phyloP scores from a whole-genome alignment of 1,140 invertebrate species.

The Armadillidium nasatum region DNA sequence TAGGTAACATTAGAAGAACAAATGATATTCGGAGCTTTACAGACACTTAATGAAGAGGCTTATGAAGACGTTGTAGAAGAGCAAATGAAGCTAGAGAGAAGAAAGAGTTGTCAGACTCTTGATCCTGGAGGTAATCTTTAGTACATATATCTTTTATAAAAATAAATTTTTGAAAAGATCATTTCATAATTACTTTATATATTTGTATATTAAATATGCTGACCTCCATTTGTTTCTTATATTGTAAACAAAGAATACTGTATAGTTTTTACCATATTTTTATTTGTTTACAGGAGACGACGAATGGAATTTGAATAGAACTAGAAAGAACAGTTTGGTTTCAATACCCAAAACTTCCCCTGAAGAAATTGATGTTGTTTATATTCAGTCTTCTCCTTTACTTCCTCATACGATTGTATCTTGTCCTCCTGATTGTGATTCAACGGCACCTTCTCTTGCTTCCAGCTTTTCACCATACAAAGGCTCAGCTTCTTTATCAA shows the following conservation, averaged over 20 bases:
- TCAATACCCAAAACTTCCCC: not conserved
- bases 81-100: constrained; percentile 32
- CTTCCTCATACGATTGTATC: constrained; percentile 36
- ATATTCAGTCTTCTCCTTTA: constrained; percentile 42
- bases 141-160: not conserved
- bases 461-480: constrained; percentile 41
- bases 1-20: constrained; percentile 88
- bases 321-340: too few relatives aligned
- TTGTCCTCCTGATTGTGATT: constrained; percentile 29
- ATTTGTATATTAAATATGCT: too few relatives aligned
- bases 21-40: constrained; percentile 86
- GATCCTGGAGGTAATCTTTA: not conserved
- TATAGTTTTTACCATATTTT: too few relatives aligned
- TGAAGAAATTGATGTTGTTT: constrained; percentile 41
- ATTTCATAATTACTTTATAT: too few relatives aligned
- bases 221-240: too few relatives aligned
- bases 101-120: not conserved
- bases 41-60: constrained; percentile 86
- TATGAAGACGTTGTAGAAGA: constrained; percentile 64
- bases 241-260: too few relatives aligned
- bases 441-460: constrained; percentile 31
- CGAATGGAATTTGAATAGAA: too few relatives aligned
- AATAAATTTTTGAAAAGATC: not conserved
- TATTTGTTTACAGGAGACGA: too few relatives aligned
- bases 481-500: constrained; percentile 19